Evolutionary conservation across 2,797 vertebrate genomes (phyloP), one percentile per base, ranked within the genome.

Genomic region (Chelon labrosus): DNA sequence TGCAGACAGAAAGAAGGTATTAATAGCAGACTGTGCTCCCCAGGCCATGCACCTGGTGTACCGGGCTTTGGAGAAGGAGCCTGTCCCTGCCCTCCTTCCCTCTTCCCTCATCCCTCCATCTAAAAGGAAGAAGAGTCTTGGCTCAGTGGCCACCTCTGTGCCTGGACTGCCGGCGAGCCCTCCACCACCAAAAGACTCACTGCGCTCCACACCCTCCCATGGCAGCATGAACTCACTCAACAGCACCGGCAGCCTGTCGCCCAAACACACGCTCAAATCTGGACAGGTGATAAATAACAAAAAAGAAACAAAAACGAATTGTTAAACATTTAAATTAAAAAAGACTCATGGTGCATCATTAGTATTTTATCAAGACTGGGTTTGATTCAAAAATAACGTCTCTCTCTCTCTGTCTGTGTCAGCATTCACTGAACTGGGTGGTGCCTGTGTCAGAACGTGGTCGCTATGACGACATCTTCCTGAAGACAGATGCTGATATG

Each of bases 31-130:
- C 13, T 78, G 19, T 77, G 8, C 31, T 65, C n/a, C 20, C 9
- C 82, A 99, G 98, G 98, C 98, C 44, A 99, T 99, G 98, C 98
- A 99, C 88, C 93, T 99, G 90, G 98, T 99, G 73, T 99, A 99
- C 89, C 95, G 98, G 10, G 97, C 98, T 57, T 92, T 99, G 44
- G 98, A 99, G 91, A 99, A 99, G 85, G 98, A 99, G 87, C 97
- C 98, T 0, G 97, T 99, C 56, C 98, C 98, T 49, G 92, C 96
- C 0, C 84, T 95, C 31, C 91, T 99, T 69, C 97, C 97, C 20
- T 92, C 96, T 3, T 79, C 96, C 52, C 97, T 99, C 67, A 90
- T 99, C 75, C 98, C 98, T 1, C 97, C 94, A 2, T 95, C 96
- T 11, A 99, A 99, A 94, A 95, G 97, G 78, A 98, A 98, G 94